Percentiles rank a stretch among this genome's conserved stretches.
Evolutionary conservation across 2,113 vertebrate genomes (phyloP).

Genomic region (Gadus chalcogrammus): DNA sequence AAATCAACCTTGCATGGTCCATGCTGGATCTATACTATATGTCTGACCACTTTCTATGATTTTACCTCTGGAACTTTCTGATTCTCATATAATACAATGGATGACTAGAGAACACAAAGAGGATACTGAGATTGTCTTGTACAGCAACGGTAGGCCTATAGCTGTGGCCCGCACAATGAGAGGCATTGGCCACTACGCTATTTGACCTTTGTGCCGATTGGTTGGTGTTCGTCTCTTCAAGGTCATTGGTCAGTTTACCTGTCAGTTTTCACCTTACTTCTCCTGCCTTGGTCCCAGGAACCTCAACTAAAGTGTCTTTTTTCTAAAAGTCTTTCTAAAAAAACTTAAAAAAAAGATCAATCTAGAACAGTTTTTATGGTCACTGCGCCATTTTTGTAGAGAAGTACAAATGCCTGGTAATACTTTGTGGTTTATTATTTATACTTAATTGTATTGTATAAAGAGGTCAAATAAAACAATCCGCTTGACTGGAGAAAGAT

Average conservation of each 20-base stretch:
- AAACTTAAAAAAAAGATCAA: conserved; percentile 10
- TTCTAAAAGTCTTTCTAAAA: conserved; percentile 65
- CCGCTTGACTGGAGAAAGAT: not conserved
- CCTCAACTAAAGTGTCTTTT: conserved; percentile 68
- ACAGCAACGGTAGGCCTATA: conserved; percentile 32
- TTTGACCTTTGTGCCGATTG: not conserved
- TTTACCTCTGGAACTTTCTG: conserved; percentile 52
- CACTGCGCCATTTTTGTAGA: conserved; percentile 63
- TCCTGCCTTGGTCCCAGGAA: conserved; percentile 48
- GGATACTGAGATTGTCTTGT: conserved; percentile 1
- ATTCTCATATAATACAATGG: conserved; percentile 13
- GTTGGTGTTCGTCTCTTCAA: conserved; percentile 23
- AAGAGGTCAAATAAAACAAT: conserved; percentile 13
- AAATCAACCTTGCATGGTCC: conserved; percentile 9
- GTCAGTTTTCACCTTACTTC: conserved; percentile 13
- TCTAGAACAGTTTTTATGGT: conserved; percentile 61
- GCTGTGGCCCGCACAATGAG: conserved; percentile 19
- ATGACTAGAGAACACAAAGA: not conserved
- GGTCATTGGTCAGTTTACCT: conserved; percentile 29
- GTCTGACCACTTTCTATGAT: conserved; percentile 20
- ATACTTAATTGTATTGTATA: conserved; percentile 33
- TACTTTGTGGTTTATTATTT: conserved; percentile 45
- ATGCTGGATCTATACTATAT: conserved; percentile 17
- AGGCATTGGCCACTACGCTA: not conserved
- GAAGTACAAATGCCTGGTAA: conserved; percentile 59